phyloP scores from a whole-genome alignment of 2,113 vertebrate species.

The Catagonus wagneri region DNA sequence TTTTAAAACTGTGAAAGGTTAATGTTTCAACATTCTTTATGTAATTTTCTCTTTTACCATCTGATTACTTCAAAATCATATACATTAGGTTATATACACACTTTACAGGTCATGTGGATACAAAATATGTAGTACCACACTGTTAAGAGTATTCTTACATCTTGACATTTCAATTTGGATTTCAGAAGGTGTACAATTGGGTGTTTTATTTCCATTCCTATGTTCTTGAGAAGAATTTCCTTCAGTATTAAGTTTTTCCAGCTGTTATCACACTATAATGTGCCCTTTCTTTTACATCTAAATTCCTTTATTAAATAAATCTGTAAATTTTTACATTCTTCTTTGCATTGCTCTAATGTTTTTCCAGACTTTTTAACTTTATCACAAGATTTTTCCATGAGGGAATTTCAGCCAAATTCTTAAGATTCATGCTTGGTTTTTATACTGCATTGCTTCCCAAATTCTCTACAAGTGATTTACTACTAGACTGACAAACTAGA shows the following conservation, averaged over 20 bases:
- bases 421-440: conserved; percentile 56
- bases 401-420: conserved; percentile 63
- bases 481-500: conserved; percentile 12
- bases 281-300: conserved; percentile 38
- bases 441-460: conserved; percentile 45
- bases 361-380: conserved; percentile 65
- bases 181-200: not conserved
- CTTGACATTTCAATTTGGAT: conserved; percentile 24
- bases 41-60: conserved; percentile 19
- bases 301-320: conserved; percentile 73
- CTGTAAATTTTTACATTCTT: conserved; percentile 53
- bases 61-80: conserved; percentile 33
- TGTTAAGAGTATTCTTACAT: not conserved
- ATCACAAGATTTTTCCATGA: conserved; percentile 60
- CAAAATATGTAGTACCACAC: not conserved
- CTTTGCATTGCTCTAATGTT: conserved; percentile 34
- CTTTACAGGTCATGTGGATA: not conserved
- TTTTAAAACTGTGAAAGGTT: conserved; percentile 11
- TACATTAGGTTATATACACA: not conserved
- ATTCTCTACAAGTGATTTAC: conserved; percentile 49
- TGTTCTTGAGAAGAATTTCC: conserved; percentile 50
- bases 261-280: not conserved
- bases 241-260: conserved; percentile 3
- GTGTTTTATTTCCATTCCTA: conserved; percentile 41
- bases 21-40: not conserved